Percentiles rank a stretch among this genome's conserved stretches.
Evolutionary conservation across 1,140 invertebrate species (phyloP).

Genomic region (Micrasema longulum): DNA sequence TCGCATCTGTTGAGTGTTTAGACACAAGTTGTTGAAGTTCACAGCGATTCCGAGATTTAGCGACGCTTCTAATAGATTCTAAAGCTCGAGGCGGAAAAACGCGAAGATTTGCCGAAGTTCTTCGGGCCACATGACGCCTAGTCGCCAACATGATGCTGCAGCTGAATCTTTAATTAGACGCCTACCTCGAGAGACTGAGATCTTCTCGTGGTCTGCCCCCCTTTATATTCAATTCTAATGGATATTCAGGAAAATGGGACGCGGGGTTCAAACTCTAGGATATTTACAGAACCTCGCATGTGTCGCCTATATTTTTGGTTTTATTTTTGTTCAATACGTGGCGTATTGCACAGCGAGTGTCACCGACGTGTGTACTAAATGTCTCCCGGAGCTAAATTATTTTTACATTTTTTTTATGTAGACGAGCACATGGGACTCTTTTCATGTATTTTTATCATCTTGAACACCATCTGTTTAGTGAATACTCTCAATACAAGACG

Average conservation of each 20-base stretch:
- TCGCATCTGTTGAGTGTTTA: slow-evolving; percentile 37
- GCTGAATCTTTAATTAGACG: slow-evolving; percentile 48
- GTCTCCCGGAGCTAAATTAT: slow-evolving; percentile 27
- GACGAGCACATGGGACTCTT: background rate
- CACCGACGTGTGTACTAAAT: background rate
- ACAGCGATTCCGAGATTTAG: slow-evolving; percentile 25
- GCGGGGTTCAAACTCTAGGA: slow-evolving; percentile 15
- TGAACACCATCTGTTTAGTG: background rate
- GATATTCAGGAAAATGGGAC: slow-evolving; percentile 21
- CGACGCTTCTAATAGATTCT: slow-evolving; percentile 38
- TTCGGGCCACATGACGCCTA: background rate
- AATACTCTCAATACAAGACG: too few relatives aligned
- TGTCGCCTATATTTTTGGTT: slow-evolving; percentile 12
- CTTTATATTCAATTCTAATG: slow-evolving; percentile 40
- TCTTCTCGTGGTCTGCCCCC: background rate
- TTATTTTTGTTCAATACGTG: slow-evolving; percentile 20
- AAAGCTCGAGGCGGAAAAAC: slow-evolving; percentile 16
- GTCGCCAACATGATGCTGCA: background rate
- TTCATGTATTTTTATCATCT: slow-evolving; percentile 1
- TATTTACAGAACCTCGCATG: slow-evolving; percentile 16
- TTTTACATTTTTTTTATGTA: slow-evolving; percentile 8
- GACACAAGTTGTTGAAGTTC: slow-evolving; percentile 39
- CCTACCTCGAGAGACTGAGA: slow-evolving; percentile 21
- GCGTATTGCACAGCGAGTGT: background rate
- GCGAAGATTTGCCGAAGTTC: slow-evolving; percentile 7